These are phyloP conservation scores for Corapipo altera DNA, from an alignment of 2,113 vertebrate genomes.

Conservation along the genomic window DNA sequence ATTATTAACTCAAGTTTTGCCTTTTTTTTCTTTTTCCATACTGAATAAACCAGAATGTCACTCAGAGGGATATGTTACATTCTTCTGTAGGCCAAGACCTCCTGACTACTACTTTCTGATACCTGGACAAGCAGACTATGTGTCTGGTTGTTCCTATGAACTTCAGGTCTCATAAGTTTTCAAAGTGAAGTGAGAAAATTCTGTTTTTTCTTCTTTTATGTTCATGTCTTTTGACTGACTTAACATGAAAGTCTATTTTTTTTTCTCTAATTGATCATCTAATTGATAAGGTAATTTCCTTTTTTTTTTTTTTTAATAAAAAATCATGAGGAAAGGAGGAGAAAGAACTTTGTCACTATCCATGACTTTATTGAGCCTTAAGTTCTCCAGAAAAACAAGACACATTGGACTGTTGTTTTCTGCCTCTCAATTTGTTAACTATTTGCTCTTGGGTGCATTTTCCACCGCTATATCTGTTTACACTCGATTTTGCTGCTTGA, in stretches of 20 bases:
- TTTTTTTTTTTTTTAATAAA: neutral
- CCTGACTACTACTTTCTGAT: neutral
- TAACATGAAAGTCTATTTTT: neutral
- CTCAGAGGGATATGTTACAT: neutral
- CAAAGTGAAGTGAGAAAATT: neutral
- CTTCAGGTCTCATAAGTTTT: neutral
- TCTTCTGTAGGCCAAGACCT: neutral
- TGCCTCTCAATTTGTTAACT: neutral
- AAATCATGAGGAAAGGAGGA: neutral
- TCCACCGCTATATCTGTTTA: conserved; percentile 42
- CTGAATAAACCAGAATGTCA: neutral
- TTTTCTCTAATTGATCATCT: neutral
- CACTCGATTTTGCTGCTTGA: conserved; percentile 31
- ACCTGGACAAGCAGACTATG: neutral
- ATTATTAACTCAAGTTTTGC: neutral
- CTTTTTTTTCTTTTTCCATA: neutral
- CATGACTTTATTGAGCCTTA: neutral
- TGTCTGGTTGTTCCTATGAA: neutral
- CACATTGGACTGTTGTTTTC: neutral
- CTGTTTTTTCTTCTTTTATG: neutral
- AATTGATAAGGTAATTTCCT: neutral
- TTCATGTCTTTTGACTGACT: neutral
- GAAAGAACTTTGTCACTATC: neutral
- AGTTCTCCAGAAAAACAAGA: neutral
- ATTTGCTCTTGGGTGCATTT: conserved; percentile 38